Evolutionary conservation across 2,888 invertebrate species (phyloP).

Genomic region (Lepidocyrtinus sp.): DNA sequence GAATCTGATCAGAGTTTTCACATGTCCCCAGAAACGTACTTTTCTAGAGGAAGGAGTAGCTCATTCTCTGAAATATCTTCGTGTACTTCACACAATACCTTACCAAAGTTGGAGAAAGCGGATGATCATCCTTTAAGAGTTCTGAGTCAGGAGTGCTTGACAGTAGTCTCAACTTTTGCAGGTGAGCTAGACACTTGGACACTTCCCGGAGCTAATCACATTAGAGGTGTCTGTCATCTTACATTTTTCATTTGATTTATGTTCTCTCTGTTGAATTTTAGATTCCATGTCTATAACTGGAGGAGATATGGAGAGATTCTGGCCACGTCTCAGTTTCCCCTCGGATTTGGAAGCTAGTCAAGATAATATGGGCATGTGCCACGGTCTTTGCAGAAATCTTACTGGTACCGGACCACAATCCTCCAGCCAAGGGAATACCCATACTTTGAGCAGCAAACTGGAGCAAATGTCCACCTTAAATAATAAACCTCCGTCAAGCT

Average conservation of each 20-base stretch:
- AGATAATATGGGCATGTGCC: conserved; percentile 60
- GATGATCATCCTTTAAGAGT: conserved; percentile 88
- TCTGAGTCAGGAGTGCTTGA: conserved; percentile 91
- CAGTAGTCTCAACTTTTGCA: conserved; percentile 91
- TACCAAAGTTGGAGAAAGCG: conserved; percentile 65
- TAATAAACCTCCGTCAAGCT: conserved; percentile 54
- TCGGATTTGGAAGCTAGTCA: conserved; percentile 56
- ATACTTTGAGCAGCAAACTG: conserved; percentile 49
- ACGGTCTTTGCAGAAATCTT: conserved; percentile 64
- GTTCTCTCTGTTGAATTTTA: conserved; percentile 22
- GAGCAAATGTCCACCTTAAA: conserved; percentile 54
- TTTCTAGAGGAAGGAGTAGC: conserved; percentile 54
- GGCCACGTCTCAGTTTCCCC: conserved; percentile 67
- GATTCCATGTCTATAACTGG: conserved; percentile 67
- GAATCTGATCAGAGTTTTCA: conserved; percentile 81
- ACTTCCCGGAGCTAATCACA: not conserved
- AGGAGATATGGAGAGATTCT: conserved; percentile 68
- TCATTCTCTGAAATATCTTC: conserved; percentile 64
- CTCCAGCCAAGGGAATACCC: conserved; percentile 5
- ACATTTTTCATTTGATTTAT: not conserved
- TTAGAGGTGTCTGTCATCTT: too few relatives aligned
- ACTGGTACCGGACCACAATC: conserved; percentile 31
- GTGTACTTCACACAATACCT: conserved; percentile 41
- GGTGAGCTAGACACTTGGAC: conserved; percentile 73
- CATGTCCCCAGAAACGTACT: conserved; percentile 72